Evolutionary conservation across 2,888 invertebrate species (phyloP), one percentile per base, ranked within the genome.

Genomic region (Yponomeuta evonymella): DNA sequence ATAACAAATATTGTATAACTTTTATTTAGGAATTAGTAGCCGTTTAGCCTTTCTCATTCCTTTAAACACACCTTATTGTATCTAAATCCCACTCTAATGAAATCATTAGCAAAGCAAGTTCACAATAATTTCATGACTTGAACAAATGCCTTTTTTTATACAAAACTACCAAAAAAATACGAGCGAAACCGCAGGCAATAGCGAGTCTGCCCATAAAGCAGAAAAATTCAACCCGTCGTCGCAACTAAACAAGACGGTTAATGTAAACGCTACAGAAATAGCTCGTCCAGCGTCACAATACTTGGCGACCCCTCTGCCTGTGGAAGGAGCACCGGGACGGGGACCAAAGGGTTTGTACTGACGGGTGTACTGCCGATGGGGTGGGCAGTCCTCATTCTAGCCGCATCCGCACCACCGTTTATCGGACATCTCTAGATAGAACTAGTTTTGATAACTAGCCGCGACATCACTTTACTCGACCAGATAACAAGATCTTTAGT

Each of bases 401-500:
- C 51, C 51, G 15, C 51, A 58, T 58, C 51, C 23, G n/a, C 48
- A 48, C 69, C 23, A 69, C 29, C 69, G 58, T 69, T 71, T 71
- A 71, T 71, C 71, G 65, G 51, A 66, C 66, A 71, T 70, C 69
- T 71, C 63, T 63, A 62, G 66, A 62, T 69, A 65, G 69, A 71
- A 71, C 71, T 70, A 69, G 71, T 71, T 71, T 70, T 67, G 51
- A 68, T 58, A 69, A 69, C 69, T 62, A 68, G 36, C 65, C 29
- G 67, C 70, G 63, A 70, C 70, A 70, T 70, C 12, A 58, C 51
- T 58, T 58, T 15, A 12, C 51, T 12, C 15, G 51, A 15, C 51
- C 51, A 58, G 51, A 15, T 15, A 58, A 3, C 1, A 58, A 58
- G 51, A 5, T 15, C 51, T 58, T 12, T 15, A 15, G 15, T 58